These are phyloP conservation scores for Camponotus pennsylvanicus DNA, from an alignment of 1,140 invertebrate genomes.

Conservation along the genomic window DNA sequence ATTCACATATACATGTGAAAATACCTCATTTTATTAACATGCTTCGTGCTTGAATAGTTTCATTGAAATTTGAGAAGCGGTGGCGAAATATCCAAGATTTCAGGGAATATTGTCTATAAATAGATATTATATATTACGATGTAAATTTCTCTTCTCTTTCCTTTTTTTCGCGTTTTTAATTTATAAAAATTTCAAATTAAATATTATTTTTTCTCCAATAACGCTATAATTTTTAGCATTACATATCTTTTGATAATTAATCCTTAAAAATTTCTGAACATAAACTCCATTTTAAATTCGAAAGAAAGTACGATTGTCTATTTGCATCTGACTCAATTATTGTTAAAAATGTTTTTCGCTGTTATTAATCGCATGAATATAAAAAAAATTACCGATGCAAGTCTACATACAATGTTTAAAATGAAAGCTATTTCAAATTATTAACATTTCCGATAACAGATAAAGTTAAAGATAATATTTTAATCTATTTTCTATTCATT, in stretches of 20 bases:
- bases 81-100: conserved; percentile 20
- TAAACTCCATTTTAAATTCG: neutral
- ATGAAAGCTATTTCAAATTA: neutral
- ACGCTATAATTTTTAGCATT: neutral
- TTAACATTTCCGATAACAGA: neutral
- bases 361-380: neutral
- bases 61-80: conserved; percentile 27
- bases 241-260: neutral
- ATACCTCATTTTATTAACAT: neutral
- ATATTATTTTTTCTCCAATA: neutral
- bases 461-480: neutral
- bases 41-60: neutral
- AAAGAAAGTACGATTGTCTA: neutral
- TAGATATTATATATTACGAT: conserved; percentile 23
- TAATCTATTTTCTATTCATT: neutral
- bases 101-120: conserved; percentile 25
- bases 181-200: neutral
- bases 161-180: neutral
- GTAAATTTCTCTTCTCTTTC: neutral
- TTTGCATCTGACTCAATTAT: neutral
- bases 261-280: neutral
- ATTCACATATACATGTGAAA: neutral
- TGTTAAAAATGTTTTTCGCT: neutral
- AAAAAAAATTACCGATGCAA: neutral
- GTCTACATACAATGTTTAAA: neutral